Evolutionary conservation across 2,113 vertebrate species (phyloP), one percentile per base, ranked within the genome.

Genomic region (Nesoenas mayeri): DNA sequence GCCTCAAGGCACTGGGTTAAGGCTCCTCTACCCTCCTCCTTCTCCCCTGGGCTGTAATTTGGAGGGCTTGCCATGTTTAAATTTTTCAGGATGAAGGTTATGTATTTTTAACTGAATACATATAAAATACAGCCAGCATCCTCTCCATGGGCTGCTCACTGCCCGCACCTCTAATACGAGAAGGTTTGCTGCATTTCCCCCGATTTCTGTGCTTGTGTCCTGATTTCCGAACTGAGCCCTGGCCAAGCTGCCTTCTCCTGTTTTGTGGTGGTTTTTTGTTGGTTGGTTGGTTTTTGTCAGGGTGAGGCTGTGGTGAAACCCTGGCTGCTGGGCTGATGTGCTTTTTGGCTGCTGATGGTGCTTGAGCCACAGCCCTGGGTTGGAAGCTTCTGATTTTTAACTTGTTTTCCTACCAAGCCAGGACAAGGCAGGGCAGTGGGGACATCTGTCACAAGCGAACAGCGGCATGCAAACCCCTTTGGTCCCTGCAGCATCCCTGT

Each of bases 41-140:
- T 72, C 84, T 72, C 58, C 7, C 7, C 24, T 14, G 11, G 11
- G 58, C 42, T 51, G 71, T 28, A 20, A 11, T 64, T 26, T 22
- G 14, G 28, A 22, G 15, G 25, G 5, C 4, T 24, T 38, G 29
- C 6, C 8, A 3, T 0, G 0, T 28, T 36, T 53, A 44, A 40
- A 15, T 21, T 6, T 47, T 44, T 34, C 51, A 36, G 47, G 3
- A 91, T 6, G 47, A 65, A 51, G 44, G 44, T 47, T 47, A 19
- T 19, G 44, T 47, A 47, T 47, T 47, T 47, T 47, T 47, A 47
- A 47, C 19, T 47, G 18, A 47, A 47, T 38, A 5, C 6, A 14
- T 24, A 34, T 29, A 25, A 75, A 84, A 66, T 2, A 38, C 1
- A 40, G 31, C 28, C 34, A 32, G 50, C 4, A 4, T 44, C 25